Conservation (phyloP, 1,140 invertebrate genomes). For the Saxidomus purpurata region DNA sequence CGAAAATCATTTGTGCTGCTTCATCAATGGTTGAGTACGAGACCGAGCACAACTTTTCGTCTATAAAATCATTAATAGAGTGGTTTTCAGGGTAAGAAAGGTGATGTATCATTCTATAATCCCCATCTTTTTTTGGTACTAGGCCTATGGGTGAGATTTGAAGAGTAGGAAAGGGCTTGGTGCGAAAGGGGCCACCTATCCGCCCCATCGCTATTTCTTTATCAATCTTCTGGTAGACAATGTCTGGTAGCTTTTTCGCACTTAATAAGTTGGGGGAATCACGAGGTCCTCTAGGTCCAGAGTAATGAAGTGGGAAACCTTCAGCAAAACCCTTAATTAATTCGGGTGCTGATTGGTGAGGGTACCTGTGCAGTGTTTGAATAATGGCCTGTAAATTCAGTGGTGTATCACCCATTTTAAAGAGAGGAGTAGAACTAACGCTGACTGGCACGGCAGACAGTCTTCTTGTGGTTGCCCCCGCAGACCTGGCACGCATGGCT, state of each 20-base stretch:
- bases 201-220: constrained; percentile 18
- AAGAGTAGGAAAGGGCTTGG: neutral
- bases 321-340: neutral
- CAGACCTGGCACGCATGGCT: too few relatives aligned
- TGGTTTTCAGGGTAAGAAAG: neutral
- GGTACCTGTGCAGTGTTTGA: too few relatives aligned
- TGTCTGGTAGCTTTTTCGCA: constrained; percentile 4
- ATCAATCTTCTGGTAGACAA: neutral
- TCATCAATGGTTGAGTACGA: constrained; percentile 25
- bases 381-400: too few relatives aligned
- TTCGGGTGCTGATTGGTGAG: too few relatives aligned
- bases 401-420: too few relatives aligned
- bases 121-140: constrained; percentile 27
- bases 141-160: neutral
- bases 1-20: neutral
- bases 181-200: constrained; percentile 26
- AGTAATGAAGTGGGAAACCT: neutral
- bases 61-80: constrained; percentile 54
- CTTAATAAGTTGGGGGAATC: neutral
- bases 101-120: constrained; percentile 37
- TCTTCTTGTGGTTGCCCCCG: too few relatives aligned
- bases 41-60: constrained; percentile 1
- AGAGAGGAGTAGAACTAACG: too few relatives aligned
- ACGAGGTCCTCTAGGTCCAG: neutral
- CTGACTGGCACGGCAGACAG: too few relatives aligned